A percentile compares a stretch with the other conserved stretches of the same genome.
phyloP scores from a whole-genome alignment of 2,113 vertebrate genomes.

The Dicerorhinus sumatrensis region DNA sequence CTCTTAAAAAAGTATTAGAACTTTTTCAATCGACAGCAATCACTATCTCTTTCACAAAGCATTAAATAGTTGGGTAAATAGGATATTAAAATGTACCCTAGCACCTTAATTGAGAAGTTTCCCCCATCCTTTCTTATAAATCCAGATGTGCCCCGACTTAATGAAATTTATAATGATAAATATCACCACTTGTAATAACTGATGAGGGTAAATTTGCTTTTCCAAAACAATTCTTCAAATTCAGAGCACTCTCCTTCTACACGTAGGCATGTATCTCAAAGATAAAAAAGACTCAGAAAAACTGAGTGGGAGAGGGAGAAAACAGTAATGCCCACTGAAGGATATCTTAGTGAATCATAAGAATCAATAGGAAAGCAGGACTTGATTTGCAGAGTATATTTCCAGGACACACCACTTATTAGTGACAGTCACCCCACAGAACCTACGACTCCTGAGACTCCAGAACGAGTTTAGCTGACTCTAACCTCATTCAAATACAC shows the following conservation, averaged over 20 bases:
- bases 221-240: slow-evolving; percentile 29
- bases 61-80: background rate
- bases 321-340: background rate
- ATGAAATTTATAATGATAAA: slow-evolving; percentile 1
- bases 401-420: background rate
- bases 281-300: background rate
- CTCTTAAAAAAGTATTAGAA: background rate
- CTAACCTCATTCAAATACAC: background rate
- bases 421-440: background rate
- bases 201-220: slow-evolving; percentile 42
- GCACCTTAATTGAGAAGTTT: slow-evolving; percentile 9
- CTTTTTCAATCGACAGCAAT: background rate
- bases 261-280: background rate
- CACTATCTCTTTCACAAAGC: background rate
- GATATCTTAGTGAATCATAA: background rate
- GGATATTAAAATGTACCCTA: background rate
- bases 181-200: background rate
- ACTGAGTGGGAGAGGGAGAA: background rate
- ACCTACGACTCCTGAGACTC: background rate
- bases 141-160: background rate
- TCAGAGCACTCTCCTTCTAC: background rate
- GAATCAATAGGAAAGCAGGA: background rate
- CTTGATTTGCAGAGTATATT: background rate
- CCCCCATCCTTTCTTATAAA: background rate
- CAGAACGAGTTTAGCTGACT: background rate